Percentiles rank a stretch among this genome's conserved stretches.
phyloP scores from a whole-genome alignment of 2,888 invertebrate species.

The Netelia inedita region DNA sequence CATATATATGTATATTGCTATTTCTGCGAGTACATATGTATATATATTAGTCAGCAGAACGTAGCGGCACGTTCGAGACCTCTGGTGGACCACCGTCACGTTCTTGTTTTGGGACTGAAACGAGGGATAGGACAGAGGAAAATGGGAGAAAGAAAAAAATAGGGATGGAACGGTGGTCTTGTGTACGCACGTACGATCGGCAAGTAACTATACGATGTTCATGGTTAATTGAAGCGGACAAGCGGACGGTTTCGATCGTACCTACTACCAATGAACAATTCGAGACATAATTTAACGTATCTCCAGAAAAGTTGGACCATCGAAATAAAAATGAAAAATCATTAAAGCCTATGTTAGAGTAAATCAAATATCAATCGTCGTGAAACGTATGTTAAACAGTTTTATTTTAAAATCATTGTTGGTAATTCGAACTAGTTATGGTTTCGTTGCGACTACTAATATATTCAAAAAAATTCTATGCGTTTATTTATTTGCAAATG shows the following conservation, averaged over 20 bases:
- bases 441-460: too few species aligned
- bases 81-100: constrained; percentile 44
- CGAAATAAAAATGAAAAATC: not conserved
- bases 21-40: not conserved
- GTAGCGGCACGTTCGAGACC: constrained; percentile 38
- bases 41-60: constrained; percentile 30
- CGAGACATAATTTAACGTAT: not conserved
- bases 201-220: constrained; percentile 48
- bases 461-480: too few species aligned
- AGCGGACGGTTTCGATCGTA: constrained; percentile 47
- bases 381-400: not conserved
- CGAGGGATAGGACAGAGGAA: constrained; percentile 3
- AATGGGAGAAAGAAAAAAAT: constrained; percentile 6
- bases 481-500: not conserved
- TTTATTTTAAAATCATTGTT: too few species aligned
- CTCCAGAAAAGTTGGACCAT: not conserved
- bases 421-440: too few species aligned
- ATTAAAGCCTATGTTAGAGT: not conserved
- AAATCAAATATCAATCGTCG: not conserved
- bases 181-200: constrained; percentile 49
- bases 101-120: constrained; percentile 33
- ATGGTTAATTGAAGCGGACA: constrained; percentile 59
- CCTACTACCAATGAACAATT: constrained; percentile 38
- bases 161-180: constrained; percentile 30
- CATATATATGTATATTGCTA: not conserved